A percentile compares a stretch with the other conserved stretches of the same genome.
These are phyloP conservation scores for Pollenia griseotomentosa DNA, from an alignment of 2,888 invertebrate species.

Conservation along the genomic window DNA sequence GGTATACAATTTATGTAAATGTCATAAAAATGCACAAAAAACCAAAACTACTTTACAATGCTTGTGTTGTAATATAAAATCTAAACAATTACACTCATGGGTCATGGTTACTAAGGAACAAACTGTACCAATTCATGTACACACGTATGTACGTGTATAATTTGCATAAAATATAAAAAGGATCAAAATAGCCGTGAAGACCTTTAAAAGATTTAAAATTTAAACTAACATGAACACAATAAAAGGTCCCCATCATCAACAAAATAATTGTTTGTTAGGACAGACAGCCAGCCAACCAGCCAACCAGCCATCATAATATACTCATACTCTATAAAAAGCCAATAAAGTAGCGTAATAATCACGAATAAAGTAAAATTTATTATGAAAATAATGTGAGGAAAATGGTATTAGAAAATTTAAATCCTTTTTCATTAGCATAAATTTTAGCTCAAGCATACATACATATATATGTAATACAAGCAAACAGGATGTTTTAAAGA, in stretches of 20 bases:
- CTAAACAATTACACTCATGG: slow-evolving; percentile 80
- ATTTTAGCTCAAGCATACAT: slow-evolving; percentile 1
- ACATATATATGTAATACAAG: neutral
- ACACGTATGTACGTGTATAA: slow-evolving; percentile 24
- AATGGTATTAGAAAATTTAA: slow-evolving; percentile 55
- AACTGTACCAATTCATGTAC: slow-evolving; percentile 46
- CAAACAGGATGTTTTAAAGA: slow-evolving; percentile 45
- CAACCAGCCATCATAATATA: neutral
- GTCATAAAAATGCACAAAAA: slow-evolving; percentile 64
- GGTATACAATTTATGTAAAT: slow-evolving; percentile 50
- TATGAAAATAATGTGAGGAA: slow-evolving; percentile 67
- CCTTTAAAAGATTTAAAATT: slow-evolving; percentile 69
- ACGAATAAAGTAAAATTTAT: slow-evolving; percentile 82
- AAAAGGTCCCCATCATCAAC: slow-evolving; percentile 57
- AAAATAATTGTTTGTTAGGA: slow-evolving; percentile 2
- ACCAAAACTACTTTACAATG: slow-evolving; percentile 77
- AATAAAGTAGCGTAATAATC: slow-evolving; percentile 83
- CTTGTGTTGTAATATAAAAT: slow-evolving; percentile 78
- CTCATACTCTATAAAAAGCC: slow-evolving; percentile 67
- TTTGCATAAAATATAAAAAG: slow-evolving; percentile 63
- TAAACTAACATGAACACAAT: slow-evolving; percentile 68
- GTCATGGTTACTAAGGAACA: slow-evolving; percentile 65
- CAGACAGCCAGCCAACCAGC: neutral
- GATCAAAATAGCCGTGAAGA: slow-evolving; percentile 66
- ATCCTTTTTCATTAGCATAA: slow-evolving; percentile 63